Base-by-base conservation (phyloP, 2,797 vertebrate species). In the Tachyglossus aculeatus region DNA sequence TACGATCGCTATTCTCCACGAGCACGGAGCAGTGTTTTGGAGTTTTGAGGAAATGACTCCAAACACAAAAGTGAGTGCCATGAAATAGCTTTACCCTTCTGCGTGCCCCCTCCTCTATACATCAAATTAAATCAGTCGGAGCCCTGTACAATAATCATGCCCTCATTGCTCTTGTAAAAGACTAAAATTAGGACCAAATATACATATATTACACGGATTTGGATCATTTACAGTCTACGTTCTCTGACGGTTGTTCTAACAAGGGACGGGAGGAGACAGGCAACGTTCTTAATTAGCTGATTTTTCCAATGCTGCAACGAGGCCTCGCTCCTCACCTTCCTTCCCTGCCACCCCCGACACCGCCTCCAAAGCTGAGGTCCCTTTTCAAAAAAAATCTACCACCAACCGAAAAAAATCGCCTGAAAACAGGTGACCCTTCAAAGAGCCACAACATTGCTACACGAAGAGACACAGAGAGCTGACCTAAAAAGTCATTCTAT, bases 181-280 rank as follows among this genome's bases (percentile, higher is more conserved):
- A 81, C 73, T 77, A 84, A 85, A 77, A 88, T 90, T 80, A 90
- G 82, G 24, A 68, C 48, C 77, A 83, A 88, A 90, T 92, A 82
- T 92, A 93, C 91, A 93, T 90, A 92, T 88, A 83, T 86, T 91
- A 91, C 86, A 93, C 56, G 62, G 83, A 81, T 81, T 57, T 64
- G 57, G 59, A 5, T 88, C 85, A 82, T 75, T 89, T 90, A 91
- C 84, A 91, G 74, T 78, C 81, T 82, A 51, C 58, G 60, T 79
- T 77, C 84, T 76, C 80, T 77, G 75, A 62, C n/a, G 48, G 36
- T 61, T 79, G 74, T 64, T 73, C 76, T 79, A 80, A 82, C 25
- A 73, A 55, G 51, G 85, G 78, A 55, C 69, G 43, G 63, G 69
- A 78, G 67, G 40, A 24, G 34, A 76, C 67, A 13, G 67, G 67